These are phyloP conservation scores for Isoperla grammatica DNA, from an alignment of 2,888 invertebrate species.

Conservation along the genomic window DNA sequence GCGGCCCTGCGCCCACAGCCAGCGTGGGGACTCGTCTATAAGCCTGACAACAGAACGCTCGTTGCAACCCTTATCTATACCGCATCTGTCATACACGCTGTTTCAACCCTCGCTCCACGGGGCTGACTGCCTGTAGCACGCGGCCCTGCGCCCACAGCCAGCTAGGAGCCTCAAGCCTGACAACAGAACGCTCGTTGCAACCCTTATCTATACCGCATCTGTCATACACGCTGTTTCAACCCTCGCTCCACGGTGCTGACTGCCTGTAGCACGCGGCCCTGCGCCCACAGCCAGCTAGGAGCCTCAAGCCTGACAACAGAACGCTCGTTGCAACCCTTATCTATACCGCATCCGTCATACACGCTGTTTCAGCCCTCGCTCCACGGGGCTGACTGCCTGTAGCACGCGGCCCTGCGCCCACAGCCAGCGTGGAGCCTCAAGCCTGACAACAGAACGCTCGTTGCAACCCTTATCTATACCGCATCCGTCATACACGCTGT, in stretches of 20 bases:
- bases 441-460: no score
- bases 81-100: no score
- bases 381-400: slow-evolving; percentile 68
- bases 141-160: slow-evolving; percentile 85
- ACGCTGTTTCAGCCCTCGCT: slow-evolving; percentile 71
- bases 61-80: no score
- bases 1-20: slow-evolving; percentile 81
- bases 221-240: no score
- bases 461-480: no score
- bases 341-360: no score
- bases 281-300: slow-evolving; percentile 82
- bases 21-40: slow-evolving; percentile 83
- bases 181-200: no score
- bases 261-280: slow-evolving; percentile 67
- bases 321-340: no score
- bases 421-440: slow-evolving; percentile 84
- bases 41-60: no score
- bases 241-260: slow-evolving; percentile 68
- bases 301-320: no score
- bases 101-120: slow-evolving; percentile 70
- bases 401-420: slow-evolving; percentile 73
- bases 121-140: slow-evolving; percentile 63
- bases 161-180: slow-evolving; percentile 82
- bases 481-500: no score
- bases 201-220: no score